A percentile compares a stretch with the other conserved stretches of the same genome.
phyloP scores from a whole-genome alignment of 1,140 invertebrate species.

The Drosophila suzukii region DNA sequence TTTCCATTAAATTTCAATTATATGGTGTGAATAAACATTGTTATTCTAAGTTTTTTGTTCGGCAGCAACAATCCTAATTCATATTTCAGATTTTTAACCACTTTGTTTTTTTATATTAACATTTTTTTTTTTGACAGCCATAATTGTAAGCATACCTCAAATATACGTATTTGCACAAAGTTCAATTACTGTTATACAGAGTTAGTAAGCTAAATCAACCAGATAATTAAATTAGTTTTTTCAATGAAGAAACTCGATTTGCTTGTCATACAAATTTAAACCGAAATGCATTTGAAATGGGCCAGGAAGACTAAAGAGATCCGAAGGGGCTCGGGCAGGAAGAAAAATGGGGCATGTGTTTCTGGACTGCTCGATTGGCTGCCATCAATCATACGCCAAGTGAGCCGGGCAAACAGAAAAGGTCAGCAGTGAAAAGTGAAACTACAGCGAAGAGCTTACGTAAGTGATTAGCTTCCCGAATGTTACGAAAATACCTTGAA shows the following conservation, averaged over 20 bases:
- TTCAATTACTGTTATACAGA: background rate
- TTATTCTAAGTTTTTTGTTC: conserved; percentile 4
- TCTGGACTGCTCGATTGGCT: conserved; percentile 22
- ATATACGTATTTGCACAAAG: background rate
- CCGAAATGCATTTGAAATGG: conserved; percentile 31
- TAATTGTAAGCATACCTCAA: background rate
- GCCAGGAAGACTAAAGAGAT: background rate
- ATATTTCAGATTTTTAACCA: background rate
- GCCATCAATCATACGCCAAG: conserved; percentile 32
- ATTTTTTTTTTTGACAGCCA: background rate
- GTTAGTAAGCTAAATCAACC: background rate
- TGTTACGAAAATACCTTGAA: background rate
- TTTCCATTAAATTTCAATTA: conserved; percentile 36
- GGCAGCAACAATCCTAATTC: background rate
- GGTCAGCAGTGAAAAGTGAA: conserved; percentile 3
- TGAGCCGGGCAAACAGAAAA: conserved; percentile 15
- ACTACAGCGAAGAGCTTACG: conserved; percentile 4
- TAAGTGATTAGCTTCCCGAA: conserved; percentile 6
- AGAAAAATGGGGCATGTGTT: background rate
- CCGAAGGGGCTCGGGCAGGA: background rate
- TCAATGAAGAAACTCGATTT: conserved; percentile 12
- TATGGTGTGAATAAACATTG: background rate
- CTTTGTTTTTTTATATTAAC: background rate
- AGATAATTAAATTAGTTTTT: background rate
- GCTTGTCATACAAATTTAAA: conserved; percentile 25